Evolutionary conservation across 2,888 invertebrate species (phyloP).

Genomic region (Fragum sueziense): DNA sequence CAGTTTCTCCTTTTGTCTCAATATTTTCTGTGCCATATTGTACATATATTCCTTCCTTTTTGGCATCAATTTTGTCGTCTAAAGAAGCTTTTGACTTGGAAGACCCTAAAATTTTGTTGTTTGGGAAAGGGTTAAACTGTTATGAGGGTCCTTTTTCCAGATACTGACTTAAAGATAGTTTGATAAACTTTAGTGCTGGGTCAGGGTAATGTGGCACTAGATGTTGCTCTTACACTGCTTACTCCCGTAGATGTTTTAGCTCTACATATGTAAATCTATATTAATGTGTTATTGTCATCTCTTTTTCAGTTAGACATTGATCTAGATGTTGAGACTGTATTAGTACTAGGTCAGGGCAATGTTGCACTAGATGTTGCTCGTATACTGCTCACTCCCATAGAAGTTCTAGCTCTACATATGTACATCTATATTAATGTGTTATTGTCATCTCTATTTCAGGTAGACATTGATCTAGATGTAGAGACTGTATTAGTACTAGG

Average conservation of each 20-base stretch:
- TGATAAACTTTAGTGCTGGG: conserved; percentile 96
- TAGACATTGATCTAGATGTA: conserved; percentile 83
- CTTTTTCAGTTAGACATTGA: conserved; percentile 70
- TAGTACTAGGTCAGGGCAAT: conserved; percentile 98
- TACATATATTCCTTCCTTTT: too few species aligned
- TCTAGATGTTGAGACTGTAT: conserved; percentile 86
- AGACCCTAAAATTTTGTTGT: too few species aligned
- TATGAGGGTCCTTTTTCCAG: conserved; percentile 15
- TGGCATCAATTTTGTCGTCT: too few species aligned
- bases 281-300: too few species aligned
- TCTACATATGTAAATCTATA: too few species aligned
- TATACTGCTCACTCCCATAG: conserved; percentile 93
- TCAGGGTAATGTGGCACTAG: conserved; percentile 99
- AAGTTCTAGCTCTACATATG: conserved; percentile 90
- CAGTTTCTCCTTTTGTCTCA: too few species aligned
- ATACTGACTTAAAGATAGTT: conserved; percentile 86
- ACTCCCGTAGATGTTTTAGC: conserved; percentile 91
- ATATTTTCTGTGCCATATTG: too few species aligned
- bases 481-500: conserved; percentile 92
- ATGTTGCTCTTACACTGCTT: conserved; percentile 96
- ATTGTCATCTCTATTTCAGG: neutral
- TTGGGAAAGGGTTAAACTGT: neutral
- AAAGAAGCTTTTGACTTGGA: too few species aligned
- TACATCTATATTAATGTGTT: too few species aligned
- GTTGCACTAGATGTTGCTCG: conserved; percentile 98